Base-by-base conservation (phyloP, 2,888 invertebrate species). In the Caenorhabditis sp. region DNA sequence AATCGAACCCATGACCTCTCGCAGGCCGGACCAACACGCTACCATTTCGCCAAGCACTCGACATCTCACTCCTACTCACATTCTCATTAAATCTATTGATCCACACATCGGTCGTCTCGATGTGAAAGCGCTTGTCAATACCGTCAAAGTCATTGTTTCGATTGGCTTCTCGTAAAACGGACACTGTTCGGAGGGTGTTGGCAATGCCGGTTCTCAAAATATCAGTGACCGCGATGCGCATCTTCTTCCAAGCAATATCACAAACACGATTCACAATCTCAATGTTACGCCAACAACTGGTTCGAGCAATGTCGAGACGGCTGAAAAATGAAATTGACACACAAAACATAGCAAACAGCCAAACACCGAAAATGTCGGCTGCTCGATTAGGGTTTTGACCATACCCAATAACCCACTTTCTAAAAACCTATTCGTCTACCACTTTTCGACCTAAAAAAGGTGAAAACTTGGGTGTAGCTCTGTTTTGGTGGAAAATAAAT, bases 251-350 rank as follows among this genome's bases (percentile, higher is more conserved):
- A 8, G 73, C 74, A 36, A 79, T 80, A 5, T 43, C 67, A 1
- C 53, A 38, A 3, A 80, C 61, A n/a, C 78, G 56, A 21, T 75
- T 77, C 23, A 63, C 38, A 0, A 70, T 73, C 38, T 81, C 78
- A 21, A 63, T 65, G 27, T 73, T 59, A 20, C 75, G 61, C 81
- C 81, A 81, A 25, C 68, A 27, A 12, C 60, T 58, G 52, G 69
- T 63, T 4, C 54, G n/a, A 20, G 76, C 56, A 2, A 60, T n/a
- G 0, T 60, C 52, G 36, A 74, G 59, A 17, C 80, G 74, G 56
- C 79, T 80, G 67, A 62, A 78, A 73, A 36, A 14, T n/a, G n/a
- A n/a, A n/a, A n/a, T n/a, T n/a, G n/a, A n/a, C n/a, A n/a, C n/a
- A n/a, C 17, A 27, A 56, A 61, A 60, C 3, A 4, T n/a, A n/a